phyloP scores from a whole-genome alignment of 2,113 vertebrate species.

The Leucosticte australis region DNA sequence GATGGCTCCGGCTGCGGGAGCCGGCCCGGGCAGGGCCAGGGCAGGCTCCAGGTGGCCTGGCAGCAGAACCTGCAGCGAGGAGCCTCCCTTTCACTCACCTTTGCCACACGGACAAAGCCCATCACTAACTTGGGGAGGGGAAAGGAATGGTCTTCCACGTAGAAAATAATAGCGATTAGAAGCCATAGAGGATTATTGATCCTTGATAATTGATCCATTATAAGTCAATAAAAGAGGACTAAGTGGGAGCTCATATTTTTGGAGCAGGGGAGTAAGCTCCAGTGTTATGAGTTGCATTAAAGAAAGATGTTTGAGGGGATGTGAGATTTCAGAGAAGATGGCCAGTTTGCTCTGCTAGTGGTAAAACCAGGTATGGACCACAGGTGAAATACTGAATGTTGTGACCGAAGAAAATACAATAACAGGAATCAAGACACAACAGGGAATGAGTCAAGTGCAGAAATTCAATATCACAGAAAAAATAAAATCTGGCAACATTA shows the following conservation, averaged over 20 bases:
- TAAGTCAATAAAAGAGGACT: not conserved
- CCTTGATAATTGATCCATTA: not conserved
- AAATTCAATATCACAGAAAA: not conserved
- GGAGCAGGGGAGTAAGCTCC: fast-evolving
- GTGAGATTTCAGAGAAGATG: not conserved
- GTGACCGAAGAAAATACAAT: not conserved
- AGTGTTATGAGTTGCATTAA: not conserved
- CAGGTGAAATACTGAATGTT: fast-evolving
- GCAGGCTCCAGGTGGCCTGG: fast-evolving
- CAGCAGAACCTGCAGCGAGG: fast-evolving
- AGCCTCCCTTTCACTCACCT: not conserved
- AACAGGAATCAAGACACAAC: not conserved
- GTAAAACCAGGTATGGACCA: not conserved
- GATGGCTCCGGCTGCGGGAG: fast-evolving
- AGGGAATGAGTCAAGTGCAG: not conserved
- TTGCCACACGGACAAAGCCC: fast-evolving
- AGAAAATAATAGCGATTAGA: not conserved
- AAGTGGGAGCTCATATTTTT: not conserved
- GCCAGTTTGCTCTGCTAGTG: fast-evolving
- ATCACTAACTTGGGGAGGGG: fast-evolving
- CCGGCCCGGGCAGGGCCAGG: no score
- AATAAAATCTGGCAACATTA: not conserved
- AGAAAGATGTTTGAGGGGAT: not conserved
- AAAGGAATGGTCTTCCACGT: not conserved
- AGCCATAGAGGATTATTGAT: not conserved